Base-by-base conservation (phyloP, 64 coral and sea anemone species). In the Pachyseris speciosa region DNA sequence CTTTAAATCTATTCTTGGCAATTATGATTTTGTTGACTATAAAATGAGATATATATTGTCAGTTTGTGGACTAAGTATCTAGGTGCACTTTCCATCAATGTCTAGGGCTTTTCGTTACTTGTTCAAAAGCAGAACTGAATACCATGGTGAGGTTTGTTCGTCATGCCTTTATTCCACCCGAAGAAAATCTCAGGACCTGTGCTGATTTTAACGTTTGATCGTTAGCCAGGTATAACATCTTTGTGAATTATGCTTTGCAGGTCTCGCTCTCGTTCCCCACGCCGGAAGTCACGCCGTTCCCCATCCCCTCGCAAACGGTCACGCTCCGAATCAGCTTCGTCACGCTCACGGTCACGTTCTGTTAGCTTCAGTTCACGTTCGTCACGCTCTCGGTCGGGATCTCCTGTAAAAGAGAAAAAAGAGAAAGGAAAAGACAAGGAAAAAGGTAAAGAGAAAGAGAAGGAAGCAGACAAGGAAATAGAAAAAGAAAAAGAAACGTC, bases 251-350 rank as follows among this genome's bases (percentile, higher is more conserved):
- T 61, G n/a, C 22, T 37, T 90, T 68, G 37, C 42, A 90, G 87
- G 39, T 90, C 87, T 66, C 87, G 73, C n/a, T 90, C 87, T 64
- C 47, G 70, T 63, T 90, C 94, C 22, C 94, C 94, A 29, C 94
- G 89, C 0, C 84, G 91, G 7, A 93, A 78, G 55, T 48, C 91
- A 43, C 91, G 74, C 51, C 76, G 84, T 60, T 86, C 91, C 24
- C 49, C 83, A 41, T 90, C 83, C 7, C 79, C 91, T 67, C 92
- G 86, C 24, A 77, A 27, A 28, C 67, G 86, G 43, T 84, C 77
- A 45, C 86, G 39, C 15, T 74, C 92, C 39, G 57, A 12, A 10
- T 84, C 85, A 63, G 92, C 48, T 15, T 86, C 91, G n/a, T 84
- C 90, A 83, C 92, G 72, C 11, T 94, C 92, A 74, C 92, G 81